Conservation (phyloP, 1,140 invertebrate species). For the Chymomyza costata region DNA sequence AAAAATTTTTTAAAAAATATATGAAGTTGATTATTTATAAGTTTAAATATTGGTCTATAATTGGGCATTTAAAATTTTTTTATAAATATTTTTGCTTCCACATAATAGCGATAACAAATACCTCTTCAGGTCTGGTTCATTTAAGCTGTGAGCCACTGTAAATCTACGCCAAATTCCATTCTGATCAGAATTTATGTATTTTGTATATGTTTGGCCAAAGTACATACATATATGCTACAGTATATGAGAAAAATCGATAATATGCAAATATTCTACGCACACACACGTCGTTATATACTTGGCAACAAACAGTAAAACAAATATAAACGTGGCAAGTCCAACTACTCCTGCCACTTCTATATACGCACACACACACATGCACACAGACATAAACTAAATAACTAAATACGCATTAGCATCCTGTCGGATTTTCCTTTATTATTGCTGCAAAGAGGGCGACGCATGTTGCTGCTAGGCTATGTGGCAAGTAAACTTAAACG, state of each 20-base stretch:
- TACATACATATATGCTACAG: conserved; percentile 1
- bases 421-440: conserved; percentile 71
- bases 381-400: conserved; percentile 53
- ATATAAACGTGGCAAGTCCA: conserved; percentile 39
- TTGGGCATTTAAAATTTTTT: too few relatives aligned
- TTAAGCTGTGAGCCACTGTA: too few relatives aligned
- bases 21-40: too few relatives aligned
- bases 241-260: conserved; percentile 48
- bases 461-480: conserved; percentile 36
- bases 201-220: conserved; percentile 14
- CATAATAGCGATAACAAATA: too few relatives aligned
- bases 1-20: too few relatives aligned
- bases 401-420: conserved; percentile 72
- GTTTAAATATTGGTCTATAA: too few relatives aligned
- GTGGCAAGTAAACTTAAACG: conserved; percentile 3
- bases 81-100: too few relatives aligned
- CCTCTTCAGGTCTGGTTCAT: too few relatives aligned
- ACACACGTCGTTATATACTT: too few relatives aligned
- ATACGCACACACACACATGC: conserved; percentile 8
- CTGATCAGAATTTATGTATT: conserved; percentile 21
- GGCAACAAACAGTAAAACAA: conserved; percentile 53
- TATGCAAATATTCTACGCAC: conserved; percentile 58
- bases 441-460: conserved; percentile 35
- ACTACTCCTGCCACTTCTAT: conserved; percentile 1
- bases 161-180: too few relatives aligned